Conservation (phyloP, 2,113 vertebrate species). For the Pundamilia nyererei region DNA sequence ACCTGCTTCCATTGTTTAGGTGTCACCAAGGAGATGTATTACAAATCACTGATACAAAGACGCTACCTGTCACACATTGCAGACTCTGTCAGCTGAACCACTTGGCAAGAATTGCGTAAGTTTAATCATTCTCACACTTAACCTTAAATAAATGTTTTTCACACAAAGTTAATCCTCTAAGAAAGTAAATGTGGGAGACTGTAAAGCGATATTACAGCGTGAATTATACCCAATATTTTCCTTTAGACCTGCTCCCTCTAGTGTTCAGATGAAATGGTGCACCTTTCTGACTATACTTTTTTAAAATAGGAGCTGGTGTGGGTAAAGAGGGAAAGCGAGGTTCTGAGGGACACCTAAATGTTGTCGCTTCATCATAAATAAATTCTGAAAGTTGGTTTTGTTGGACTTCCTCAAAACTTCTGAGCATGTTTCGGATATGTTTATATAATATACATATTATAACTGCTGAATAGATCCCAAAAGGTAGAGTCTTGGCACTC, state of each 20-base stretch:
- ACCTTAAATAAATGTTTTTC: not conserved
- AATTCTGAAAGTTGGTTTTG: not conserved
- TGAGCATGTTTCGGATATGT: not conserved
- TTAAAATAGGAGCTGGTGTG: not conserved
- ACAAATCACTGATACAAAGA: constrained; percentile 45
- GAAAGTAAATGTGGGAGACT: not conserved
- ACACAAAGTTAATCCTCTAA: not conserved
- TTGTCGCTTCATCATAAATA: not conserved
- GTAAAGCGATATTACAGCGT: not conserved
- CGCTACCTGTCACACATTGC: not conserved
- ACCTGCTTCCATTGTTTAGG: constrained; percentile 34
- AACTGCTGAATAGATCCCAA: not conserved
- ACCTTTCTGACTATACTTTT: not conserved
- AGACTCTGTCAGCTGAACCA: not conserved
- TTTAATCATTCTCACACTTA: not conserved
- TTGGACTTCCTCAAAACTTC: not conserved
- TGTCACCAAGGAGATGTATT: constrained; percentile 34
- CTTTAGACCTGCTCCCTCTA: constrained; percentile 33
- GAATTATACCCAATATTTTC: not conserved
- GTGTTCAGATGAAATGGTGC: not conserved
- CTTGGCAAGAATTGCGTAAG: not conserved
- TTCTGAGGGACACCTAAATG: not conserved
- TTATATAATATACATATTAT: not conserved
- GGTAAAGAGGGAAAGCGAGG: not conserved
- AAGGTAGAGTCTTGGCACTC: not conserved